Conservation (phyloP, 30 jellyfish, hydroid and myxozoan species). For the Euphysa ruthae region DNA sequence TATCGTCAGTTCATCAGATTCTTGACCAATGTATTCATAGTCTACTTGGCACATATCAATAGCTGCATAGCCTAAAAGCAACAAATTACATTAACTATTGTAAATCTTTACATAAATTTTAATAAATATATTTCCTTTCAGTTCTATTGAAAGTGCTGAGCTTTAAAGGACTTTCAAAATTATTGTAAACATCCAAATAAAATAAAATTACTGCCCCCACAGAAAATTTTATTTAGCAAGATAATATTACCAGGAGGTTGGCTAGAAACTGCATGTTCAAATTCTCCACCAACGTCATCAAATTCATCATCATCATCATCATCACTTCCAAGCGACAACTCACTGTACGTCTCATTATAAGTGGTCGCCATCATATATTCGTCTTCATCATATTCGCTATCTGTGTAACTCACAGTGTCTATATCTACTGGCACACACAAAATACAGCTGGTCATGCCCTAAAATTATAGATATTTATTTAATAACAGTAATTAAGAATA, state of each 20-base stretch:
- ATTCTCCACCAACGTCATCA: conserved; percentile 45
- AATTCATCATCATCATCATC: conserved; percentile 13
- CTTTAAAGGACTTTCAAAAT: too few species aligned
- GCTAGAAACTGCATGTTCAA: conserved; percentile 46
- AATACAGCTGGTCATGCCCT: conserved; percentile 11
- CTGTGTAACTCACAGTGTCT: neutral
- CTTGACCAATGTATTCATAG: conserved; percentile 80
- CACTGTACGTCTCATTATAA: neutral
- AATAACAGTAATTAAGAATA: too few species aligned
- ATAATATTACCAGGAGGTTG: too few species aligned
- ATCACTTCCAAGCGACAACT: conserved; percentile 3
- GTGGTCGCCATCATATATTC: conserved; percentile 14
- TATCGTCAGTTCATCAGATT: conserved; percentile 64
- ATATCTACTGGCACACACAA: neutral
- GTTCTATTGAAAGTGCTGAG: too few species aligned
- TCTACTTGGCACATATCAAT: conserved; percentile 63
- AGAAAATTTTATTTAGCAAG: too few species aligned
- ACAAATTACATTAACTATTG: too few species aligned
- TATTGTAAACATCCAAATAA: too few species aligned
- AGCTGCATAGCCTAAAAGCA: too few species aligned
- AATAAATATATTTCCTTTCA: too few species aligned
- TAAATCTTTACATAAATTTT: too few species aligned
- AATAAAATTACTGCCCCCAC: too few species aligned
- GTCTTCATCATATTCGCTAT: neutral
- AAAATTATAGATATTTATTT: too few species aligned